Evolutionary conservation across 2,888 invertebrate genomes (phyloP), one percentile per base, ranked within the genome.

Genomic region (Zeuzera pyrina): DNA sequence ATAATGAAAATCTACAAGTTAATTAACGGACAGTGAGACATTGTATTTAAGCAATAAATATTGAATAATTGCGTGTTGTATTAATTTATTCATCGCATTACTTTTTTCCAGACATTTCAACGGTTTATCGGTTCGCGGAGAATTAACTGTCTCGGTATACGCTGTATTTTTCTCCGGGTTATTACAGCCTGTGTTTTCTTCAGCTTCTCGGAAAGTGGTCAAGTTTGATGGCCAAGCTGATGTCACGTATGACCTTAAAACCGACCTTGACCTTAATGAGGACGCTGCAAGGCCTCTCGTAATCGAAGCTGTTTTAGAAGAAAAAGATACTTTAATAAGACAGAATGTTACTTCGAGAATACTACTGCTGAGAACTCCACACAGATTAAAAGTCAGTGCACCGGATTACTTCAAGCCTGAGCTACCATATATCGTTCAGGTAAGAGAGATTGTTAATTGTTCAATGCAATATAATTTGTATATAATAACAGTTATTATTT

Each of bases 341-440:
- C 93, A 96, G 59, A 94, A 94, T 59, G 89, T 90, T 10, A 87
- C 91, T 0, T 84, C 89, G 2, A 63, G 76, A 36, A 73, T 81
- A 43, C 85, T 91, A 38, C 84, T 95, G 21, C 86, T 89, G 33
- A 56, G 83, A 33, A 72, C 77, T 10, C 77, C 78, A 0, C 81
- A 83, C 33, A 64, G 83, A 34, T 71, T 97, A 4, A 95, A 93
- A 68, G 88, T 95, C 12, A 89, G 91, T 49, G 91, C 91, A 12
- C 92, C 96, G 0, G 91, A 92, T 47, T 90, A 91, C 43, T 98
- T 95, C 73, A 95, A 95, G 65, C 96, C 95, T 1, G 93, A 92
- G 12, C 84, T 97, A 30, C 91, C 91, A 42, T 95, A 92, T 49
- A 90, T 89, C 15, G 91, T 95, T 12, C 91, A 91, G 77, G 93